Evolutionary conservation across 2,888 invertebrate genomes (phyloP), one percentile per base, ranked within the genome.

Genomic region (Callimorpha dominula): DNA sequence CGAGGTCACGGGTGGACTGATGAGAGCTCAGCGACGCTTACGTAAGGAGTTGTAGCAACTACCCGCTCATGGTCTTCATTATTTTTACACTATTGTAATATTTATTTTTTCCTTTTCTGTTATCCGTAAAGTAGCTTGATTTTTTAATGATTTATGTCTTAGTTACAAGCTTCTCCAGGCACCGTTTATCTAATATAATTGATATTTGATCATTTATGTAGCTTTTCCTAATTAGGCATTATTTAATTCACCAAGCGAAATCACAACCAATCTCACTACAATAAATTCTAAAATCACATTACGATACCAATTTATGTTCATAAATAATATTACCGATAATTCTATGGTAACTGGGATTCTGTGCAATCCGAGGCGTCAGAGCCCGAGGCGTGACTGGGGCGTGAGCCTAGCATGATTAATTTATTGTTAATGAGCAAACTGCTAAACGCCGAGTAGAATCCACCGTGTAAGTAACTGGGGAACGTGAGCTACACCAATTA

Each of bases 351-450:
- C 54, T 66, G 69, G 60, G 71, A 64, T 73, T 73, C 67, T 60
- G 67, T 57, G 67, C 70, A 75, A 70, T 72, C 40, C 20, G 76
- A 80, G 82, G 82, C 83, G 86, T 87, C 83, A 82, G 46, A 69
- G 77, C 83, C 81, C 79, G 78, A 86, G 83, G 86, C 87, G 84
- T 77, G 52, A 42, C 68, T 42, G 46, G 66, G 69, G 75, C 72
- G 68, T 80, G 75, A 68, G 76, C 84, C 84, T 75, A 81, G 82
- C 65, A 80, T 91, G 88, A 92, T 92, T 93, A 92, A 94, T 93
- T 91, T 91, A 91, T 92, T 90, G 90, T 92, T 94, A 93, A 92
- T 93, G 90, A 92, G 89, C 78, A 75, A 84, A 87, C 88, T 87
- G 90, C 88, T 90, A 91, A 91, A 87, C 86, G 86, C 78, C 85